Conservation (phyloP, 2,888 invertebrate species). For the Cheiracanthium punctorium region DNA sequence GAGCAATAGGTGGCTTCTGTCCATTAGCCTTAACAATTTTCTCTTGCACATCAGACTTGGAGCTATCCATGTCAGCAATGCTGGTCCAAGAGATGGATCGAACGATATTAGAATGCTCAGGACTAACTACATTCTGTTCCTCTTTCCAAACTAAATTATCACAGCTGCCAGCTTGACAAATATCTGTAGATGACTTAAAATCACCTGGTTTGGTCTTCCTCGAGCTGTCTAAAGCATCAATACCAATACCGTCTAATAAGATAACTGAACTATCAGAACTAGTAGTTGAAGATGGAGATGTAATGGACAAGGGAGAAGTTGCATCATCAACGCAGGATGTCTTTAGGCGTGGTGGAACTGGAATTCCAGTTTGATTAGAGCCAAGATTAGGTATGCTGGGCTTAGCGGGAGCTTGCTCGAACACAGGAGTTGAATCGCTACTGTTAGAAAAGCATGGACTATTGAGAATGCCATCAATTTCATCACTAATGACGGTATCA, state of each 20-base stretch:
- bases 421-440: slow-evolving; percentile 29
- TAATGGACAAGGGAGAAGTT: slow-evolving; percentile 31
- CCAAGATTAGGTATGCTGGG: not conserved
- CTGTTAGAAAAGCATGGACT: slow-evolving; percentile 29
- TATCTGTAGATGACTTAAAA: not conserved
- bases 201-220: not conserved
- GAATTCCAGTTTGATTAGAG: not conserved
- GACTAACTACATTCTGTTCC: not conserved
- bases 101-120: slow-evolving; percentile 22
- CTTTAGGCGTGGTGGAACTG: slow-evolving; percentile 30
- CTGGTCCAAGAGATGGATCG: slow-evolving; percentile 62
- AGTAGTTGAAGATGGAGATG: slow-evolving; percentile 61
- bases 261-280: slow-evolving; percentile 56
- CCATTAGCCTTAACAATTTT: not conserved
- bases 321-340: slow-evolving; percentile 56
- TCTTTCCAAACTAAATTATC: slow-evolving; percentile 29
- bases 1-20: slow-evolving; percentile 35
- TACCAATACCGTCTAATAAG: slow-evolving; percentile 14
- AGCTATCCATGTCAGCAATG: slow-evolving; percentile 32
- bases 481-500: slow-evolving; percentile 47
- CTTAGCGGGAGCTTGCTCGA: slow-evolving; percentile 26
- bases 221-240: not conserved
- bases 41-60: not conserved
- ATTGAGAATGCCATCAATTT: slow-evolving; percentile 30
- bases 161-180: slow-evolving; percentile 33